A percentile compares a stretch with the other conserved stretches of the same genome.
These are phyloP conservation scores for Sebastes ruberrimus DNA, from an alignment of 2,797 vertebrate genomes.

Conservation along the genomic window DNA sequence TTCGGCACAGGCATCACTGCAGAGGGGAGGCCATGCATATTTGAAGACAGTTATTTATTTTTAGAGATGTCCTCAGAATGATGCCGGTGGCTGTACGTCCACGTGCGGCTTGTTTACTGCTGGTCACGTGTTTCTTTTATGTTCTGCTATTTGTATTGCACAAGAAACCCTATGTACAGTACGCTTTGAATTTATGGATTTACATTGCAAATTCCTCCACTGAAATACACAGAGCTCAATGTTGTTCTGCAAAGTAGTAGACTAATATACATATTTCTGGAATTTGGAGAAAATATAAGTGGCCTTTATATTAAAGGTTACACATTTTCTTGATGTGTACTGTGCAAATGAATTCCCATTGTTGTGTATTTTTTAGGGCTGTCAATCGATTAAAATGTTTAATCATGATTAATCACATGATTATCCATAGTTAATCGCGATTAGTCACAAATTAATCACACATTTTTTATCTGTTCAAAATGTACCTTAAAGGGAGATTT, in stretches of 20 bases:
- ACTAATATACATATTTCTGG: not conserved
- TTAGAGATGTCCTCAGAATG: slow-evolving; percentile 50
- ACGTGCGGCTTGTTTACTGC: slow-evolving; percentile 45
- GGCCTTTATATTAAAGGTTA: not conserved
- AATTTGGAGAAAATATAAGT: not conserved
- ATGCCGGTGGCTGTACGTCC: not conserved
- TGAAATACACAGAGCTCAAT: not conserved
- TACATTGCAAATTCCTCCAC: not conserved
- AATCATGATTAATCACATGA: too few relatives aligned
- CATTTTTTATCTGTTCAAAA: too few relatives aligned
- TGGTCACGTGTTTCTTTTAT: not conserved
- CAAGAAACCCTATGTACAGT: not conserved
- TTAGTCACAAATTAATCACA: too few relatives aligned
- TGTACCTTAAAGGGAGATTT: too few relatives aligned
- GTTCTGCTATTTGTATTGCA: not conserved
- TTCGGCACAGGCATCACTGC: not conserved
- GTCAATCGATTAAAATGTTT: too few relatives aligned
- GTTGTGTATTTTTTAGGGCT: not conserved
- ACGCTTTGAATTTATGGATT: not conserved
- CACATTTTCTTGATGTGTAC: not conserved
- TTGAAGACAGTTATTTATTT: slow-evolving; percentile 66
- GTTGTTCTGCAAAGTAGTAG: not conserved
- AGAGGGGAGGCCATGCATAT: slow-evolving; percentile 55
- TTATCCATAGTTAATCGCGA: too few relatives aligned
- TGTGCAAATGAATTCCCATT: not conserved